Evolutionary conservation across 1,140 invertebrate species (phyloP), one percentile per base, ranked within the genome.

Genomic region (Brachionus plicatilis): DNA sequence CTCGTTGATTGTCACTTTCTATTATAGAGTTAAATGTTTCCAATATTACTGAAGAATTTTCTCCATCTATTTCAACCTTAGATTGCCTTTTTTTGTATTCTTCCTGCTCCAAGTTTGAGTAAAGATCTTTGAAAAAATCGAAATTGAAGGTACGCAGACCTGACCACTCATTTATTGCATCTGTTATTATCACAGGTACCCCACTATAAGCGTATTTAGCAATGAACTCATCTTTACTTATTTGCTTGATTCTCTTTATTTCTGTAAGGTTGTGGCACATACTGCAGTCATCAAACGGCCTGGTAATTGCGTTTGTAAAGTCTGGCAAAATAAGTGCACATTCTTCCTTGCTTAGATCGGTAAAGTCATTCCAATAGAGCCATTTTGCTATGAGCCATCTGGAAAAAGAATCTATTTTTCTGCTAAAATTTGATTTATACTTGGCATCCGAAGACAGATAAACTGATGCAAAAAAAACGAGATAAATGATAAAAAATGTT

Each of bases 181-280:
- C 94, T 11, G 91, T 93, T 9, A 96, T 91, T 20, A 96, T 92
- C 0, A 96, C 93, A 0, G 95, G 95, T 27, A 91, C 90, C 0
- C 93, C 93, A 29, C 90, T 92, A 87, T 94, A 94, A 0, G 94
- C 94, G 43, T 87, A 92, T 91, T 90, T 90, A 53, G 91, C 87
- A 86, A 94, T 93, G 87, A 96, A 96, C 27, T 92, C 87, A 9
- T 90, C 88, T 0, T 92, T 89, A 7, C 92, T 92, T 33, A 94
- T 91, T 85, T 93, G 92, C 0, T 90, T 86, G 0, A 95, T 88
- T 85, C 92, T 14, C 86, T 85, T 90, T 37, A 94, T 91, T 87
- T 91, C 87, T 83, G 90, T 88, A 37, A 95, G 87, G 85, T 92
- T 91, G 43, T 87, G 85, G 87, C 94, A 95, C 87, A 95, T 92